These are phyloP conservation scores for Dastarcus helophoroides DNA, from an alignment of 2,888 invertebrate species.

Conservation along the genomic window DNA sequence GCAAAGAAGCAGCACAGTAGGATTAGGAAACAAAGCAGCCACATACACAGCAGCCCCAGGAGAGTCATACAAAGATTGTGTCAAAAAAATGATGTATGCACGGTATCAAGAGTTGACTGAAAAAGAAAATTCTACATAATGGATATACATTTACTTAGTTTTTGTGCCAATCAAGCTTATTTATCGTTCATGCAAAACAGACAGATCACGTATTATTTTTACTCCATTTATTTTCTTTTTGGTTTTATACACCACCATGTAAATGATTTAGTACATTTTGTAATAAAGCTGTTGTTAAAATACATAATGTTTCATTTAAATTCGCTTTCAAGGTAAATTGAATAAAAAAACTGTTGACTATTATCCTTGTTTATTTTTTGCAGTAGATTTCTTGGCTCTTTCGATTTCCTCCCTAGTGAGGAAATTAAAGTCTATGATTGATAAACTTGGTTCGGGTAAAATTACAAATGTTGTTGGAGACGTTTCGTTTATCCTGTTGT, in stretches of 20 bases:
- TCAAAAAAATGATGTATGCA: slow-evolving; percentile 81
- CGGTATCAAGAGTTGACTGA: slow-evolving; percentile 73
- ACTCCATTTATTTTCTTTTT: too few relatives aligned
- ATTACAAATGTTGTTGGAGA: slow-evolving; percentile 32
- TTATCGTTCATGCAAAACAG: background rate
- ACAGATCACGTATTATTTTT: too few relatives aligned
- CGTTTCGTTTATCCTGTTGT: slow-evolving; percentile 14
- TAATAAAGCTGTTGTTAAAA: too few relatives aligned
- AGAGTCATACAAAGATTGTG: slow-evolving; percentile 80
- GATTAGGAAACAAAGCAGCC: slow-evolving; percentile 73
- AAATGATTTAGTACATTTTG: too few relatives aligned
- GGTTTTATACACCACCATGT: too few relatives aligned
- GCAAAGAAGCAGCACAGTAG: slow-evolving; percentile 52
- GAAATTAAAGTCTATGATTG: slow-evolving; percentile 66
- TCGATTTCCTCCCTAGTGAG: too few relatives aligned
- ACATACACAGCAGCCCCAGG: slow-evolving; percentile 69
- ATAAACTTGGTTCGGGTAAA: slow-evolving; percentile 50
- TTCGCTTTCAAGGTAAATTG: too few relatives aligned
- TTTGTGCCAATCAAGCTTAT: slow-evolving; percentile 1
- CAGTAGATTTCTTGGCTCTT: too few relatives aligned
- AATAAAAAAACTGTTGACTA: too few relatives aligned
- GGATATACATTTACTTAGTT: background rate
- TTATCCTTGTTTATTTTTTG: too few relatives aligned
- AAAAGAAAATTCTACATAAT: slow-evolving; percentile 33
- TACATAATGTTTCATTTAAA: too few relatives aligned